Percentiles rank a stretch among this genome's conserved stretches.
Evolutionary conservation across 2,113 vertebrate species (phyloP).

Genomic region (Paralichthys olivaceus): DNA sequence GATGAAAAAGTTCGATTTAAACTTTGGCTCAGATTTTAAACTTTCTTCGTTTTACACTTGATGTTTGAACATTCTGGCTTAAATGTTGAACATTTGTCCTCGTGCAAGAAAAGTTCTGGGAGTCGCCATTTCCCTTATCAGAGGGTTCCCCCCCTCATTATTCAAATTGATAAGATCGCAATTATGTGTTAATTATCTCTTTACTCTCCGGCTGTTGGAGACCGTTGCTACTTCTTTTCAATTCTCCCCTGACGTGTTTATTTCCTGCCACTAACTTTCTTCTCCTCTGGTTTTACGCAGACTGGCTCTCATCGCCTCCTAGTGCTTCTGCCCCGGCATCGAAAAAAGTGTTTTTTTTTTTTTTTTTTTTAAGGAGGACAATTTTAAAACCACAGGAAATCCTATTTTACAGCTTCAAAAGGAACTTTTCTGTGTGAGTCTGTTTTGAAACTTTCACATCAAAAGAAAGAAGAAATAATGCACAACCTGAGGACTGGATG

Average conservation of each 20-base stretch:
- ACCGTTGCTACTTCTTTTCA: background rate
- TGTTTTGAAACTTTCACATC: background rate
- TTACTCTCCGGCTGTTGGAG: no score
- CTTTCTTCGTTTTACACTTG: background rate
- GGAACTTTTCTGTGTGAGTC: background rate
- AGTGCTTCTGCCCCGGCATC: slow-evolving; percentile 30
- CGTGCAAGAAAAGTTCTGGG: background rate
- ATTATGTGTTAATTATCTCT: background rate
- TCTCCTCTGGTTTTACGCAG: slow-evolving; percentile 39
- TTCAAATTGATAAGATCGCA: background rate
- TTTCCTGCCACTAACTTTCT: background rate
- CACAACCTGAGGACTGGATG: slow-evolving; percentile 43
- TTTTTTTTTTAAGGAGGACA: slow-evolving; percentile 10
- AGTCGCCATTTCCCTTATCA: background rate
- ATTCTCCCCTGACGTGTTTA: background rate
- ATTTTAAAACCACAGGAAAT: slow-evolving; percentile 60
- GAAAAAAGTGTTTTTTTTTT: background rate
- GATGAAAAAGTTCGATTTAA: background rate
- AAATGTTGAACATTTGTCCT: no score
- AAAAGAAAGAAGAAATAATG: slow-evolving; percentile 37
- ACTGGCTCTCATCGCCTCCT: slow-evolving; percentile 56
- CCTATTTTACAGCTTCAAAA: slow-evolving; percentile 31
- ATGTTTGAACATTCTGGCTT: background rate
- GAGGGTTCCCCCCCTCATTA: background rate
- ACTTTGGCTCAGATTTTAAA: background rate